These are phyloP conservation scores for Amphimallon solstitiale DNA, from an alignment of 2,888 invertebrate species.

Conservation along the genomic window DNA sequence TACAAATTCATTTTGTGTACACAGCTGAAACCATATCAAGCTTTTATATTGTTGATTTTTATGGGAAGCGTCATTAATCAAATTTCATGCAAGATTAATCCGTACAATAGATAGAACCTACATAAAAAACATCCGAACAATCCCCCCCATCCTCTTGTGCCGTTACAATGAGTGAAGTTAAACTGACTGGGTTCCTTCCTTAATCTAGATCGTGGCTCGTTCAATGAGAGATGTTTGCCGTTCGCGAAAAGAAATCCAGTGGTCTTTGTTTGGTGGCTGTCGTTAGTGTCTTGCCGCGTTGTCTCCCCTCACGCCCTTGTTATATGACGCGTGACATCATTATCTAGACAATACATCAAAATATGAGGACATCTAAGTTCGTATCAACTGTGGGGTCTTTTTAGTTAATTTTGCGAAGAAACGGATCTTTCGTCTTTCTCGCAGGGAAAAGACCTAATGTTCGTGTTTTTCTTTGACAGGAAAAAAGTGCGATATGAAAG, in stretches of 20 bases:
- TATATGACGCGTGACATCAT: slow-evolving; percentile 47
- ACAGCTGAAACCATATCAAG: background rate
- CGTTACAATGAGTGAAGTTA: background rate
- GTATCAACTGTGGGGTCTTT: background rate
- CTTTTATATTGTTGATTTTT: background rate
- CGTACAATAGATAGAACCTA: slow-evolving; percentile 1
- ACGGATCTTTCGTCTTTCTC: background rate
- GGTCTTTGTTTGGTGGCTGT: slow-evolving; percentile 8
- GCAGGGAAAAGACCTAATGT: background rate
- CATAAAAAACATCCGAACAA: slow-evolving; percentile 5
- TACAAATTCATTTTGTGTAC: no score
- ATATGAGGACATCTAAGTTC: slow-evolving; percentile 34
- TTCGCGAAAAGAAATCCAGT: slow-evolving; percentile 11
- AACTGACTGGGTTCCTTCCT: background rate
- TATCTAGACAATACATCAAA: slow-evolving; percentile 45
- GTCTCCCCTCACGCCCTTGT: slow-evolving; percentile 33
- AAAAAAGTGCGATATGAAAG: no score
- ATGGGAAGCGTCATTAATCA: slow-evolving; percentile 11
- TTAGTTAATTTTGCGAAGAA: background rate
- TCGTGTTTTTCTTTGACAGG: background rate
- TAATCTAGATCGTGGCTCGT: slow-evolving; percentile 1
- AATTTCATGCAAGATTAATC: slow-evolving; percentile 28
- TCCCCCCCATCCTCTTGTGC: background rate
- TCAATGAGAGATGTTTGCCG: background rate
- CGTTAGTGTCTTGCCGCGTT: no score